Base-by-base conservation (phyloP, 1,140 invertebrate genomes). In the Paraescarpia echinospica region DNA sequence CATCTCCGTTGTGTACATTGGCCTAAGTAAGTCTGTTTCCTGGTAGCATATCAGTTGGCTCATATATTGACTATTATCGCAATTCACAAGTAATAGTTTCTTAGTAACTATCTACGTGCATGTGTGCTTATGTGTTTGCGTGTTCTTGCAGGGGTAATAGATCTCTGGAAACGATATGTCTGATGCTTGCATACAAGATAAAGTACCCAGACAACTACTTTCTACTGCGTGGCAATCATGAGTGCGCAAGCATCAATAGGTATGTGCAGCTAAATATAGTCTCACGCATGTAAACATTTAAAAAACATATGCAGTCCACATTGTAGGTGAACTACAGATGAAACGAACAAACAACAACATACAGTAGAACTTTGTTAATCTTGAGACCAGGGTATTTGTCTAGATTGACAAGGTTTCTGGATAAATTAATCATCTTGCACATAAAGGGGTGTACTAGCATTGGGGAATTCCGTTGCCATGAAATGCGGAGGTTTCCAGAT, bases 151-250 rank as follows among this genome's bases (percentile, higher is more conserved):
- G 97, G 95, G 97, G 97, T 92, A 97, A 97, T 93, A 97, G 97
- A 94, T 97, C 96, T 89, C 94, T 97, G 35, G 97, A 97, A 95
- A 97, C 97, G 22, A 97, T 97, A 89, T 97, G 97, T 95, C 95
- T 97, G 34, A 93, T 97, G 34, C 97, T 99, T 92, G 99, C 99
- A n/a, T 99, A 99, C 96, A 99, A 99, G 97, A 99, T 99, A 94
- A 98, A 99, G 96, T 99, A 98, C 96, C 98, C 98, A 91, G 98
- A 99, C 96, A 99, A 99, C 96, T 99, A 99, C 96, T 99, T 99
- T 96, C 96, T 97, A 9, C 95, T 97, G 35, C 96, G 98, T 95
- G 98, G 98, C 94, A 97, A 97, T 95, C 97, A 97, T 94, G 97
- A 97, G 95, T 97, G 97, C 95, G 97, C 97, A 89, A 96, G 96